Percentiles rank a stretch among this genome's conserved stretches.
phyloP scores from a whole-genome alignment of 2,113 vertebrate species.

The Polypterus bichir region DNA sequence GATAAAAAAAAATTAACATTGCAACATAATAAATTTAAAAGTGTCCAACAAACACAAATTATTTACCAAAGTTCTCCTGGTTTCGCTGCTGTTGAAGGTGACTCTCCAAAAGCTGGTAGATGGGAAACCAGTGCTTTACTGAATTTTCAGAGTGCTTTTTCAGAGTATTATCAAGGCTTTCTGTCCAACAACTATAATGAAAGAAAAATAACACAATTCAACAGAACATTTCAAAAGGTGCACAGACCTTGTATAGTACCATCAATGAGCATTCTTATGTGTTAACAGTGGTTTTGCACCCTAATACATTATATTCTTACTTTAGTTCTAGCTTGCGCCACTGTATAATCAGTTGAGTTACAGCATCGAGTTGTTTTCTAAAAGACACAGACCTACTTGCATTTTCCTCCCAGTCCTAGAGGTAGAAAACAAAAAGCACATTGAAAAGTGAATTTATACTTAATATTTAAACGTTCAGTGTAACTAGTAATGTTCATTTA shows the following conservation, averaged over 20 bases:
- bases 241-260: neutral
- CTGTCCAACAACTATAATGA: conserved; percentile 76
- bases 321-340: conserved; percentile 86
- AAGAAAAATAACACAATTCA: neutral
- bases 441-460: neutral
- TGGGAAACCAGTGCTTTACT: conserved; percentile 82
- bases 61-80: too few relatives aligned
- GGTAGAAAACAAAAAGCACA: neutral
- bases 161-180: conserved; percentile 80
- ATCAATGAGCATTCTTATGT: neutral
- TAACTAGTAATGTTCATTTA: too few relatives aligned
- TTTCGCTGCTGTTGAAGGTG: conserved; percentile 56
- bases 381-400: conserved; percentile 74
- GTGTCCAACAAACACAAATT: too few relatives aligned
- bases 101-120: conserved; percentile 84
- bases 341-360: conserved; percentile 82
- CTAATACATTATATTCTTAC: conserved; percentile 41
- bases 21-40: too few relatives aligned
- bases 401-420: conserved; percentile 90
- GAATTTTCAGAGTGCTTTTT: conserved; percentile 71
- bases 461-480: neutral
- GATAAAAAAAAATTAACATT: too few relatives aligned
- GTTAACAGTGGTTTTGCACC: neutral
- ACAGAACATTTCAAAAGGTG: neutral
- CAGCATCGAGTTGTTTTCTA: conserved; percentile 64